Evolutionary conservation across 2,888 invertebrate genomes (phyloP), one percentile per base, ranked within the genome.

Genomic region (Leptogaster cylindrica): DNA sequence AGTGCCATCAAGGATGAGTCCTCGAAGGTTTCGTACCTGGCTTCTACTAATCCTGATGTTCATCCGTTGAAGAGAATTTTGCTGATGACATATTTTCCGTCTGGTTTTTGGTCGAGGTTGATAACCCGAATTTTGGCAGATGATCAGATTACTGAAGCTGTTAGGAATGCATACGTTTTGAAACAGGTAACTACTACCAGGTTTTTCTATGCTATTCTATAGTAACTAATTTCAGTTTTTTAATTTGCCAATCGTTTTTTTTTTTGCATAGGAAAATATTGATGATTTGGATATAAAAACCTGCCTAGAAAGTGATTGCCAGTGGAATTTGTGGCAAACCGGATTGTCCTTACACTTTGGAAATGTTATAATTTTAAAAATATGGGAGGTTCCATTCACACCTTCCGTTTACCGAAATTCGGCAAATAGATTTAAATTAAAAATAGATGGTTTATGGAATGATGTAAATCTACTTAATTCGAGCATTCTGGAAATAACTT

Each of bases 41-140:
- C n/a, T n/a, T n/a, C n/a, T n/a, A n/a, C n/a, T n/a, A n/a, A n/a
- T 39, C 27, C 6, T 23, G 23, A 39, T n/a, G 23, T 25, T 6
- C 14, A 18, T 31, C 27, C 23, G 4, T 46, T 80, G 8, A 75
- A 78, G n/a, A 84, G 95, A 0, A 83, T 97, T 64, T 83, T 99
- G 10, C 85, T 98, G 7, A 90, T 98, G 88, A 95, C 97, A 0
- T 99, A 99, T 82, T 95, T 98, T 77, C 99, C 99, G 1, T 92
- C 94, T 71, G 98, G 98, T 1, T 98, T 99, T 83, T 99, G 98
- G 97, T 92, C 97, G 0, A 84, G 98, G 1, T 85, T 99, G 18
- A 91, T 95, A 70, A 93, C 96, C 0, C 83, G 97, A n/a, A 87
- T 97, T 69, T 82, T 97, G 66, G 95, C 95, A 0, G 97, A 97